A percentile compares a stretch with the other conserved stretches of the same genome.
These are phyloP conservation scores for Argopecten irradians DNA, from an alignment of 1,140 invertebrate genomes.

Conservation along the genomic window DNA sequence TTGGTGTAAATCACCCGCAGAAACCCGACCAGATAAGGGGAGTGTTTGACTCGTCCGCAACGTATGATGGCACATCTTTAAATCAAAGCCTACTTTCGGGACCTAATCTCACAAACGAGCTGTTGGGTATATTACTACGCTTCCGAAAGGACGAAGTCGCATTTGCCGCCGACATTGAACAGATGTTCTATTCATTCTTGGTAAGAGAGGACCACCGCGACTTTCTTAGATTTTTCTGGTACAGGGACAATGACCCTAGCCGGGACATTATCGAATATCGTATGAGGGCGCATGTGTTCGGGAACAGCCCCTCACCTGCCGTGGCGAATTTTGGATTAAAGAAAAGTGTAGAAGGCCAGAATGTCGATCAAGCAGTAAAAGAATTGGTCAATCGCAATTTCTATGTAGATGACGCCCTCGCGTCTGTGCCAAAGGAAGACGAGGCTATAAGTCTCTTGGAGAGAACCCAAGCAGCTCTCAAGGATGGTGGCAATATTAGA, in stretches of 20 bases:
- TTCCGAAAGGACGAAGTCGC: slow-evolving; percentile 36
- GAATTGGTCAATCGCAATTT: not conserved
- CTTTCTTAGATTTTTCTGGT: slow-evolving; percentile 35
- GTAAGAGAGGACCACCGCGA: slow-evolving; percentile 27
- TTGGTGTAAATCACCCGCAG: slow-evolving; percentile 59
- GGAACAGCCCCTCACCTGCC: slow-evolving; percentile 18
- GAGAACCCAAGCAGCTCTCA: not conserved
- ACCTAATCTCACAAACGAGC: slow-evolving; percentile 52
- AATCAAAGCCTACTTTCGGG: slow-evolving; percentile 48
- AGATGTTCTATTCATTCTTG: slow-evolving; percentile 43
- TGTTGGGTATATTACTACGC: slow-evolving; percentile 48
- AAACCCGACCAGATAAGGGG: slow-evolving; percentile 52
- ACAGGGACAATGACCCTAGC: not conserved
- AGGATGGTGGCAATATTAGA: not conserved
- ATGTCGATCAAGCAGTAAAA: not conserved
- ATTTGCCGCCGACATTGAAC: slow-evolving; percentile 30
- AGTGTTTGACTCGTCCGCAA: too few species aligned
- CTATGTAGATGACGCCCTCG: slow-evolving; percentile 7
- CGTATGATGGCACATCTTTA: slow-evolving; percentile 48
- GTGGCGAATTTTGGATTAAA: not conserved
- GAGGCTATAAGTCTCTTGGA: not conserved
- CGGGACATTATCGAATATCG: slow-evolving; percentile 21
- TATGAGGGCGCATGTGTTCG: slow-evolving; percentile 31
- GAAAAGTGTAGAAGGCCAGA: not conserved
- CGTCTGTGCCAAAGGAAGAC: not conserved